Evolutionary conservation across 92 coral and sea anemone species (phyloP).

Genomic region (Bergia sp.): DNA sequence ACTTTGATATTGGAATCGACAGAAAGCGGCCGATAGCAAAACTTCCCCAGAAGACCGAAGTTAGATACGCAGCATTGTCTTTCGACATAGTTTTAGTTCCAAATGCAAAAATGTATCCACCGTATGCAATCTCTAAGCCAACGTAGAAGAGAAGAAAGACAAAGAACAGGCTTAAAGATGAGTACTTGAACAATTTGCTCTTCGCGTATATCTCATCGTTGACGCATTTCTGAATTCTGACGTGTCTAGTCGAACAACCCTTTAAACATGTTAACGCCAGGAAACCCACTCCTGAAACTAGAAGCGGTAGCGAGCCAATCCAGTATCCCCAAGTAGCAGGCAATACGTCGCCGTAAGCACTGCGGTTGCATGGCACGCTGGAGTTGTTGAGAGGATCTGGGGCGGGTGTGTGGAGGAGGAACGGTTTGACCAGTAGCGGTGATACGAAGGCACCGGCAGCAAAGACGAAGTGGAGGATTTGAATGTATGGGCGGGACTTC

Average conservation of each 20-base stretch:
- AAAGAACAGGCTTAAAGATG: slow-evolving; percentile 67
- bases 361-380: slow-evolving; percentile 25
- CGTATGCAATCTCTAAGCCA: slow-evolving; percentile 89
- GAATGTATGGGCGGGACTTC: slow-evolving; percentile 82
- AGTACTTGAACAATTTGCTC: slow-evolving; percentile 63
- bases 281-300: slow-evolving; percentile 71
- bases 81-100: slow-evolving; percentile 68
- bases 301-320: slow-evolving; percentile 71
- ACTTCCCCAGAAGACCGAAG: slow-evolving; percentile 95
- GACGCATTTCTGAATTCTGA: slow-evolving; percentile 50
- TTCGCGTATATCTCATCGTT: slow-evolving; percentile 48
- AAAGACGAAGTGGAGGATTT: slow-evolving; percentile 83
- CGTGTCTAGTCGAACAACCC: slow-evolving; percentile 50
- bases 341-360: slow-evolving; percentile 32
- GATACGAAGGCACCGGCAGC: slow-evolving; percentile 89
- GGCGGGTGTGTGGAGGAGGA: slow-evolving; percentile 56
- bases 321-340: slow-evolving; percentile 84
- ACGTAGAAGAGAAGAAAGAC: slow-evolving; percentile 82
- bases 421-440: slow-evolving; percentile 81
- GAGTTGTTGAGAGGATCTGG: slow-evolving; percentile 20
- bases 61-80: slow-evolving; percentile 73
- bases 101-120: slow-evolving; percentile 84
- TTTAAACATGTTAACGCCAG: slow-evolving; percentile 57
- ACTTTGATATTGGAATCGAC: slow-evolving; percentile 78
- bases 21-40: slow-evolving; percentile 83